phyloP scores from a whole-genome alignment of 2,113 vertebrate species.

The Ameiurus melas region DNA sequence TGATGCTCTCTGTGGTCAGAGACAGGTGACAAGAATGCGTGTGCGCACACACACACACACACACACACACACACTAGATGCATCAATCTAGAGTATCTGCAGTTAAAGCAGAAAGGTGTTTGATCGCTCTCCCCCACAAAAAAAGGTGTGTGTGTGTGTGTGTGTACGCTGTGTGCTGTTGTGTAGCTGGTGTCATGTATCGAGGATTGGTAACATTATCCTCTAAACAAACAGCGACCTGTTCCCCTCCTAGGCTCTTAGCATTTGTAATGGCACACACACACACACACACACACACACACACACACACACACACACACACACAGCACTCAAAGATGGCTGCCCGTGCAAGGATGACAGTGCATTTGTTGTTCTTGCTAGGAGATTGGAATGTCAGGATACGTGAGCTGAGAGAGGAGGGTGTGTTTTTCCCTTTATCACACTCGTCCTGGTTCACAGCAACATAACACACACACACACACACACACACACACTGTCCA shows the following conservation, averaged over 20 bases:
- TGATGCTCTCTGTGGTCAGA: constrained; percentile 48
- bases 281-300: constrained; percentile 40
- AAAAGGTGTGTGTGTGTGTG: constrained; percentile 10
- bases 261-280: constrained; percentile 48
- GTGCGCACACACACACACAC: constrained; percentile 27
- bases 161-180: constrained; percentile 17
- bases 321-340: constrained; percentile 52
- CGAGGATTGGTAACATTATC: constrained; percentile 36
- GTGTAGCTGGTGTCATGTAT: constrained; percentile 32
- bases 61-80: neutral
- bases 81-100: constrained; percentile 11
- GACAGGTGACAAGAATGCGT: constrained; percentile 39
- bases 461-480: constrained; percentile 25
- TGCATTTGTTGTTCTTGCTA: constrained; percentile 55
- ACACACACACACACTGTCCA: constrained; percentile 15
- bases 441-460: constrained; percentile 48
- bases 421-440: constrained; percentile 24
- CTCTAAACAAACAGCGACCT: constrained; percentile 51
- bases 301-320: constrained; percentile 38
- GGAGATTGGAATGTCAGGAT: constrained; percentile 55
- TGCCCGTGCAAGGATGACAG: constrained; percentile 51
- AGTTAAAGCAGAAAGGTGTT: constrained; percentile 19
- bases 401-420: constrained; percentile 43
- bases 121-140: neutral
- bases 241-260: constrained; percentile 52